Base-by-base conservation (phyloP, 2,113 vertebrate genomes). In the Hepsetus odoe region DNA sequence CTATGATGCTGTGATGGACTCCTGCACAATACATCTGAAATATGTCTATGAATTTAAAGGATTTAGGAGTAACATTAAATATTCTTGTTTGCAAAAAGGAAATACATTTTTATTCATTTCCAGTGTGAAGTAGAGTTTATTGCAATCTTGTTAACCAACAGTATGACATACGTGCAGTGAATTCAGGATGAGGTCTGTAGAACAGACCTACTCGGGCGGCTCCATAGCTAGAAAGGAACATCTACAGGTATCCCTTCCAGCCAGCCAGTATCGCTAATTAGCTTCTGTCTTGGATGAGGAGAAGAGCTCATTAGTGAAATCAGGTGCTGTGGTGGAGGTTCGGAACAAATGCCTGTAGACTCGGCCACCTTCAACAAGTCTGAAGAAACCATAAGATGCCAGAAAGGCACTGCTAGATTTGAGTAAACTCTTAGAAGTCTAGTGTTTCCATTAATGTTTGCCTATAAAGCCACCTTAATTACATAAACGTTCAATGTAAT, bases 301-400 rank as follows among this genome's bases (percentile, higher is more conserved):
- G 28, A 12, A 14, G 69, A 72, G 30, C 32, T 56, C 53, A 55
- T 72, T 72, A 59, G 71, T 59, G 24, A 72, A 72, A 26, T 38
- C 51, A 72, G 70, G 53, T 72, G 53, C 51, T 40, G 53, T 28
- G 26, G 35, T 59, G 28, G 22, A 18, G 24, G 71, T 28, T 40
- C 26, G 46, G 12, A 55, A 53, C 16, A 76, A 76, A 66, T 28
- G 66, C 61, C 46, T 66, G 32, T 13, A 22, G 28, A 65, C 42
- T 20, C n/a, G 4, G 51, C 51, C 4, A 24, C 49, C 38, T 32
- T 61, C 38, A 62, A 20, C 30, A 5, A 22, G 14, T 46, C 5
- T 12, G 7, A 46, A 46, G 44, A 2, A 13, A 46, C 44, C n/a
- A n/a, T n/a, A n/a, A 55, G 51, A 55, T 55, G 51, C n/a, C 24